Percentiles rank a stretch among this genome's conserved stretches.
Conservation (phyloP, 2,888 invertebrate genomes). For the Conops quadrifasciatus region DNA sequence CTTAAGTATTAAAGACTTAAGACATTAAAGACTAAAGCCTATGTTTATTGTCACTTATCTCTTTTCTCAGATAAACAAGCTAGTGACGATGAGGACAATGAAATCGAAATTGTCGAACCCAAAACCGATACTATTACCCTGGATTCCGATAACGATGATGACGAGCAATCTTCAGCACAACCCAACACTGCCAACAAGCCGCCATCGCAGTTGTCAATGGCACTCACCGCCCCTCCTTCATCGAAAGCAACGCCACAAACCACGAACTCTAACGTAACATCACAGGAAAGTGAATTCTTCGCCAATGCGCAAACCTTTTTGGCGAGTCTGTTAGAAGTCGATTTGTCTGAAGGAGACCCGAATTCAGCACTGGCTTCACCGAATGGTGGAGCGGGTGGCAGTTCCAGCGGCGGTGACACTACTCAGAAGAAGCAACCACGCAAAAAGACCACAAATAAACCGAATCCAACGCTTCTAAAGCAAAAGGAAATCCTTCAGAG, state of each 20-base stretch:
- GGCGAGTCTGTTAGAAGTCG: slow-evolving; percentile 62
- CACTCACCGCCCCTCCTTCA: slow-evolving; percentile 9
- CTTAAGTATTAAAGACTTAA: too few species aligned
- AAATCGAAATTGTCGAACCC: slow-evolving; percentile 64
- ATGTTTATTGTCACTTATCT: background rate
- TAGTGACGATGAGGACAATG: slow-evolving; percentile 64
- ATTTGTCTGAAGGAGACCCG: slow-evolving; percentile 50
- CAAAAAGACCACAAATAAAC: slow-evolving; percentile 61
- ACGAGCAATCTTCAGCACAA: slow-evolving; percentile 36
- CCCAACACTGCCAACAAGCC: slow-evolving; percentile 36
- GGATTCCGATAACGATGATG: slow-evolving; percentile 64
- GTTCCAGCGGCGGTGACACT: slow-evolving; percentile 25
- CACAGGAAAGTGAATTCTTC: slow-evolving; percentile 48
- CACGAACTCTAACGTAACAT: background rate
- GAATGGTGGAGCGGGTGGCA: slow-evolving; percentile 9
- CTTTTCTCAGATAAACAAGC: slow-evolving; percentile 61
- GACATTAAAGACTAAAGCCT: background rate
- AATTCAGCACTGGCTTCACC: slow-evolving; percentile 22
- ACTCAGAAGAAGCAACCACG: slow-evolving; percentile 60
- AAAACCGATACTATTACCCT: slow-evolving; percentile 63
- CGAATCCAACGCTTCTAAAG: slow-evolving; percentile 62
- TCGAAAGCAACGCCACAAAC: background rate
- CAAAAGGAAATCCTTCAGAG: slow-evolving; percentile 56
- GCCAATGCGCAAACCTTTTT: slow-evolving; percentile 54
- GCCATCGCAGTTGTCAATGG: slow-evolving; percentile 42